Evolutionary conservation across 2,797 vertebrate species (phyloP).

Genomic region (Neosilurus hyrtlii): DNA sequence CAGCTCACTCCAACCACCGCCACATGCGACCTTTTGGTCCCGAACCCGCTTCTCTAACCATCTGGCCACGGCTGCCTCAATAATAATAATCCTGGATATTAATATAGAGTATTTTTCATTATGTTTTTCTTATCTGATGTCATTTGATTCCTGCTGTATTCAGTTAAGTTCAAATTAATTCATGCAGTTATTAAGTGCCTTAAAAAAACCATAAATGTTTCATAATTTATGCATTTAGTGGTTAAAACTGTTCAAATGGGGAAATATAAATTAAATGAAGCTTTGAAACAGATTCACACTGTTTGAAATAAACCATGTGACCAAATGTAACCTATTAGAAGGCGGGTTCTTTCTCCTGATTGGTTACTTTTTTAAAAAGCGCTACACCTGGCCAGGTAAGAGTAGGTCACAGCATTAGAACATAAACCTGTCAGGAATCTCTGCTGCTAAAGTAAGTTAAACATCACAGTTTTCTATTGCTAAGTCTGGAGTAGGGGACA

Average conservation of each 20-base stretch:
- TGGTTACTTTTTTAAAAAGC: neutral
- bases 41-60: no score
- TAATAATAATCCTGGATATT: no score
- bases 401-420: neutral
- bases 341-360: neutral
- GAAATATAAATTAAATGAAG: neutral
- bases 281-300: neutral
- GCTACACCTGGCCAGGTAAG: slow-evolving; percentile 18
- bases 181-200: neutral
- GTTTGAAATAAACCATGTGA: neutral
- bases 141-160: neutral
- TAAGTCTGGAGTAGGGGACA: no score
- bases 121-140: neutral
- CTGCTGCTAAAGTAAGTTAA: neutral
- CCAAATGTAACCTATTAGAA: neutral
- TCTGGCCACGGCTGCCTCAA: no score
- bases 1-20: no score
- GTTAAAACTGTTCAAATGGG: neutral
- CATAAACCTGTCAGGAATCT: neutral
- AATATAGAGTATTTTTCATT: neutral
- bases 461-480: no score
- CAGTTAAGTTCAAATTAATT: neutral
- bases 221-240: neutral
- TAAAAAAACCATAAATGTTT: neutral
- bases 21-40: no score